phyloP scores from a whole-genome alignment of 2,113 vertebrate genomes.

The Synodontis membranacea region DNA sequence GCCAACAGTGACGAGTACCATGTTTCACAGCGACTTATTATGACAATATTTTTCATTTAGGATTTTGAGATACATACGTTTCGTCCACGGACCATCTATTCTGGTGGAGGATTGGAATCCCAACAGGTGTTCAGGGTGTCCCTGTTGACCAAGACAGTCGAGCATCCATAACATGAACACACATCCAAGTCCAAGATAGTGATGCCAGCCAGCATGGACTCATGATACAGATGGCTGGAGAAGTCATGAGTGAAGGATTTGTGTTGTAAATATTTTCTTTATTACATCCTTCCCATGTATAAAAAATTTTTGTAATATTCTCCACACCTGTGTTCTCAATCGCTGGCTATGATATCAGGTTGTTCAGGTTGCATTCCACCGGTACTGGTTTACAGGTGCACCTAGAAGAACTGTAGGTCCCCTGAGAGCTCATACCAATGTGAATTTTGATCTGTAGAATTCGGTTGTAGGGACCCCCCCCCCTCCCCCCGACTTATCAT shows the following conservation, averaged over 20 bases:
- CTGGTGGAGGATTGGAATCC: neutral
- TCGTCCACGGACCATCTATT: constrained; percentile 44
- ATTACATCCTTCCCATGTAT: neutral
- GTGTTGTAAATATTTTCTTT: neutral
- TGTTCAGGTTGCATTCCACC: constrained; percentile 23
- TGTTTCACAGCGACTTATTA: constrained; percentile 61
- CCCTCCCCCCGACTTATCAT: neutral
- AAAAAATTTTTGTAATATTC: constrained; percentile 26
- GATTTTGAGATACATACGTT: constrained; percentile 64
- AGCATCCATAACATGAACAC: constrained; percentile 13
- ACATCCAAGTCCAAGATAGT: constrained; percentile 46
- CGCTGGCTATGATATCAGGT: neutral
- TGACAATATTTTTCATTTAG: constrained; percentile 56
- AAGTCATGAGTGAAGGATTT: constrained; percentile 12
- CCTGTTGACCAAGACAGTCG: neutral
- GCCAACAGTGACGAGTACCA: constrained; percentile 11
- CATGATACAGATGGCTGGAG: constrained; percentile 38
- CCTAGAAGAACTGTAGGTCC: neutral
- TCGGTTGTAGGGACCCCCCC: neutral
- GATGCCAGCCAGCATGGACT: constrained; percentile 35
- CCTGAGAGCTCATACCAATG: neutral
- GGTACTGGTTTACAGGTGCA: neutral
- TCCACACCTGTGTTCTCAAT: constrained; percentile 39
- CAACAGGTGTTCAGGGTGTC: constrained; percentile 41
- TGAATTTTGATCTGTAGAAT: neutral